Base-by-base conservation (phyloP, 2,888 invertebrate genomes). In the Teleiodes luculella region DNA sequence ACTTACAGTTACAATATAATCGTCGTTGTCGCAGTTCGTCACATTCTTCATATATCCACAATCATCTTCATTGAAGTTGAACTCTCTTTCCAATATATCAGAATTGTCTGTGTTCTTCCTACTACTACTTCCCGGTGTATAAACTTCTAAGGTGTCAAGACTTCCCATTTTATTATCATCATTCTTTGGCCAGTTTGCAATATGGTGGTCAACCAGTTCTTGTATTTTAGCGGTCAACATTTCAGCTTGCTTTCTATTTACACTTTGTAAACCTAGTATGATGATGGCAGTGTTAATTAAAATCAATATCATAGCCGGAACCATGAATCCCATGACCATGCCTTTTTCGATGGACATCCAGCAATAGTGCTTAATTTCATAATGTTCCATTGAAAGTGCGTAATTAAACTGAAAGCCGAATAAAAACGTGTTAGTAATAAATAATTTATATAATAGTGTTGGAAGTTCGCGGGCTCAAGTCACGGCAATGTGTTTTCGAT, bases 261-360 rank as follows among this genome's bases (percentile, higher is more conserved):
- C 86, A 41, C 83, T 83, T 70, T 86, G 84, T 35, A 90, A 55
- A 56, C 92, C 92, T 51, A 92, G 81, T 59, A 93, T 87, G n/a
- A 92, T 90, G 7, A 91, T 90, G 2, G 89, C 81, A 0, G 92
- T 92, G 60, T 93, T 93, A 57, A 92, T 90, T 46, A 94, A 78
- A 49, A 95, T 94, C 30, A 94, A 80, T 18, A 92, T 79, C 71
- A 93, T 93, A 1, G 93, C 92, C 10, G 95, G 95, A 14, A 93
- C 90, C 92, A 95, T 94, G 74, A 94, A 95, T 41, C 94, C 94
- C 72, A 94, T 86, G 11, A 94, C 91, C 94, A 95, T 94, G 4
- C 94, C 94, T 67, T 93, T 92, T 74, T 94, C 93, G 43, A 94
- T 92, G 0, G 94, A 94, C 91, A 95, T 92, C 92, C 94, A 95